phyloP scores from a whole-genome alignment of 2,888 invertebrate species.

The Tinea trinotella region DNA sequence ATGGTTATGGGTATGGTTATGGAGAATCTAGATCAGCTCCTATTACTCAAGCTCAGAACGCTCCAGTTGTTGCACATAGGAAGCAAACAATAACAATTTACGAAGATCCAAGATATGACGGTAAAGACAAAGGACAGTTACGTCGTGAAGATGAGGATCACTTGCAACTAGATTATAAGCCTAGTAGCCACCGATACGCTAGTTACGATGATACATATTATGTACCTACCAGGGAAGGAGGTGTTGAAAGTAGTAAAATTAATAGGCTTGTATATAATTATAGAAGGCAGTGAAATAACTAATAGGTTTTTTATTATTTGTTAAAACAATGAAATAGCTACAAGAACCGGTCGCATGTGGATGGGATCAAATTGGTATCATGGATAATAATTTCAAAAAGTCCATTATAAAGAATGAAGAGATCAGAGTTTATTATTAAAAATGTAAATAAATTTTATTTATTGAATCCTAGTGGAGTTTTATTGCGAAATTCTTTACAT shows the following conservation, averaged over 20 bases:
- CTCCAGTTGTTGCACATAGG: slow-evolving; percentile 55
- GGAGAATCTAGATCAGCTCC: slow-evolving; percentile 50
- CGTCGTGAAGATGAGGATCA: slow-evolving; percentile 55
- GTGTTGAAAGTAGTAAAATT: slow-evolving; percentile 58
- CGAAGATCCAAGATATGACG: slow-evolving; percentile 62
- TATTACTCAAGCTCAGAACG: slow-evolving; percentile 46
- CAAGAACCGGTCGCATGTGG: neutral
- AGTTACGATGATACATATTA: slow-evolving; percentile 61
- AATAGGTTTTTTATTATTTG: neutral
- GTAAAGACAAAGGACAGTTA: slow-evolving; percentile 49
- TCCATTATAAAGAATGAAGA: neutral
- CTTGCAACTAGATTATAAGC: slow-evolving; percentile 56
- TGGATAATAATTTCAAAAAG: neutral
- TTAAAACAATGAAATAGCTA: neutral
- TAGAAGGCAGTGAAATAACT: slow-evolving; percentile 40
- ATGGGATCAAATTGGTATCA: no score
- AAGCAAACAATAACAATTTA: slow-evolving; percentile 68
- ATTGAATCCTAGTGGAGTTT: neutral
- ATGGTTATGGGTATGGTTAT: slow-evolving; percentile 58
- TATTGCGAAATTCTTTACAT: slow-evolving; percentile 1
- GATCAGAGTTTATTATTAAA: neutral
- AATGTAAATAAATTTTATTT: slow-evolving; percentile 7
- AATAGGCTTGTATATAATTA: slow-evolving; percentile 67
- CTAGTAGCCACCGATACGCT: slow-evolving; percentile 58
- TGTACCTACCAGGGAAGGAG: slow-evolving; percentile 37